A percentile compares a stretch with the other conserved stretches of the same genome.
These are phyloP conservation scores for Ephestia elutella DNA, from an alignment of 1,140 invertebrate genomes.

Conservation along the genomic window DNA sequence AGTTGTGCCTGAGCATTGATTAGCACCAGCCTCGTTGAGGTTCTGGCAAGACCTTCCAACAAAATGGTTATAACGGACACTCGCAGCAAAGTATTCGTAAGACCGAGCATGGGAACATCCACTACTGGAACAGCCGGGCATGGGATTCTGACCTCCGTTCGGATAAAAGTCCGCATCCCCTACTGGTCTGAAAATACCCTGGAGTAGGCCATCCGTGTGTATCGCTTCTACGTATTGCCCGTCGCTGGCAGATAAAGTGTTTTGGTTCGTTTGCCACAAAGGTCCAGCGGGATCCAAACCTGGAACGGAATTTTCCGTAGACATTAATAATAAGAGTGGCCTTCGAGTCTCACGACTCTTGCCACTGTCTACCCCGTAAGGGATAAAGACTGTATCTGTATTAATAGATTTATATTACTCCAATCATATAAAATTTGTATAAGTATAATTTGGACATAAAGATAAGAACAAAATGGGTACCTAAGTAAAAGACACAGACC, in stretches of 20 bases:
- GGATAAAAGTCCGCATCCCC: constrained; percentile 75
- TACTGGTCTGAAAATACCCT: constrained; percentile 53
- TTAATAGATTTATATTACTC: no score
- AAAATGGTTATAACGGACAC: constrained; percentile 65
- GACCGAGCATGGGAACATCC: constrained; percentile 71
- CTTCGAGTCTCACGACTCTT: no score
- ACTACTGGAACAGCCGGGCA: constrained; percentile 77
- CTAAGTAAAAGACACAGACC: no score
- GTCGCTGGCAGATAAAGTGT: constrained; percentile 55
- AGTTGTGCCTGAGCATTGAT: constrained; percentile 30
- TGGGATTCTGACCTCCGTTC: constrained; percentile 74
- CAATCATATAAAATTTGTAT: no score
- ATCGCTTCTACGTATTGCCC: constrained; percentile 75
- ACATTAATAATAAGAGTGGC: no score
- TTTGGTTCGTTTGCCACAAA: constrained; percentile 46
- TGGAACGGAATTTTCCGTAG: constrained; percentile 17
- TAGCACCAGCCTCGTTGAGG: constrained; percentile 30
- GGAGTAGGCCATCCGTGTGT: constrained; percentile 71
- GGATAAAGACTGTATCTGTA: no score
- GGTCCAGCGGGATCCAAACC: constrained; percentile 79
- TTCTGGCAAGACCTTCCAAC: constrained; percentile 47
- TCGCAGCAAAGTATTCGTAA: constrained; percentile 73
- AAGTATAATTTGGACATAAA: no score
- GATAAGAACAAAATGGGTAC: no score
- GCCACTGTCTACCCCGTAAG: no score